These are phyloP conservation scores for Pseudanteris insignis DNA, from an alignment of 2,888 invertebrate species.

Conservation along the genomic window DNA sequence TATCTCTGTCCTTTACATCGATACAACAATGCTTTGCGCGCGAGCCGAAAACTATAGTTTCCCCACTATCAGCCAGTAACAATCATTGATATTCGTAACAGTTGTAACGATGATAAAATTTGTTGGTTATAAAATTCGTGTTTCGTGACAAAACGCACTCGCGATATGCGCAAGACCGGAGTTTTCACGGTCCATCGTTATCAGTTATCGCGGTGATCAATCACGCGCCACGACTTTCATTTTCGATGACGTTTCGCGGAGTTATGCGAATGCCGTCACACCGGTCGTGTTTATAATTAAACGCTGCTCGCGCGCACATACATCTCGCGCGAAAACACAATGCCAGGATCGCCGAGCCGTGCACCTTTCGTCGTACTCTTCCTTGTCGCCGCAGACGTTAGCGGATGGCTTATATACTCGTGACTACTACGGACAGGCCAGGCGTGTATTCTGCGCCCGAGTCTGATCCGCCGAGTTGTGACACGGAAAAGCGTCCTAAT, in stretches of 20 bases:
- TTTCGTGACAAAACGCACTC: too few relatives aligned
- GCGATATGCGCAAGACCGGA: too few relatives aligned
- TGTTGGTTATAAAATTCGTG: too few relatives aligned
- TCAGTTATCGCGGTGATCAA: conserved; percentile 27
- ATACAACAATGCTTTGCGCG: too few relatives aligned
- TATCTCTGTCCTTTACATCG: too few relatives aligned
- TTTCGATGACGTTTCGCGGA: conserved; percentile 35
- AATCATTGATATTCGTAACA: too few relatives aligned
- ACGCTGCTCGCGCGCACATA: conserved; percentile 24
- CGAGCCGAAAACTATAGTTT: too few relatives aligned
- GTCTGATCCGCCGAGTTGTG: conserved; percentile 13
- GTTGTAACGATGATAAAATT: too few relatives aligned
- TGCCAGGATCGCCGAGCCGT: conserved; percentile 23
- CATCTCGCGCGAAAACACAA: conserved; percentile 18
- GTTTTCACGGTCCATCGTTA: conserved; percentile 7
- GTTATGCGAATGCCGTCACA: conserved; percentile 33
- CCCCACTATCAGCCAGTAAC: too few relatives aligned
- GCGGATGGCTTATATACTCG: conserved; percentile 47
- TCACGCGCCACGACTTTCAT: conserved; percentile 32
- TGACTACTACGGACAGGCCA: conserved; percentile 40
- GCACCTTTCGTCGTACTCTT: conserved; percentile 22
- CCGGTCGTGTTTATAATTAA: conserved; percentile 35
- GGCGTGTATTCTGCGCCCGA: conserved; percentile 36
- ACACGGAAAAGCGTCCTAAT: conserved; percentile 39
- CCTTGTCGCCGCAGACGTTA: conserved; percentile 36